phyloP scores from a whole-genome alignment of 2,888 invertebrate genomes.

The Ophion obscuratus region DNA sequence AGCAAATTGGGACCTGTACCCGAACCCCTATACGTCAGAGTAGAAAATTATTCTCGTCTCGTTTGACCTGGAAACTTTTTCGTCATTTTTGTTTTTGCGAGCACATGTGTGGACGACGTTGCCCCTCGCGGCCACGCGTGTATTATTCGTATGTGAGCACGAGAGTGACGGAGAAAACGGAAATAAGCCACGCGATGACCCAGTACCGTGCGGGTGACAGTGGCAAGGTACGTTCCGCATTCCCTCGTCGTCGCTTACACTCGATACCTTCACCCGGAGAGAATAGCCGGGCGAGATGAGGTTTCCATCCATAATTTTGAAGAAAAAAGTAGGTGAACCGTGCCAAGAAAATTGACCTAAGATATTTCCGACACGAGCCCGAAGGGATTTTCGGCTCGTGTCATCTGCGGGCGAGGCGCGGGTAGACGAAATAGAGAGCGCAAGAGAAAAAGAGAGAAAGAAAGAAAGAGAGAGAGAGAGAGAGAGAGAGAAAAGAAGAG shows the following conservation, averaged over 20 bases:
- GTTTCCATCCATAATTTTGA: conserved; percentile 55
- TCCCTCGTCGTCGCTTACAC: conserved; percentile 30
- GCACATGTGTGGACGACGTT: conserved; percentile 31
- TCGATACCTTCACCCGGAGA: conserved; percentile 30
- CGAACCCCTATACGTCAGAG: not conserved
- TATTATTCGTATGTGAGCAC: conserved; percentile 1
- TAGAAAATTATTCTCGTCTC: conserved; percentile 54
- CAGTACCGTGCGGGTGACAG: not conserved
- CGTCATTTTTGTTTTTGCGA: conserved; percentile 9
- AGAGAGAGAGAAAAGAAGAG: conserved; percentile 3
- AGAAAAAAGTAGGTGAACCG: conserved; percentile 47
- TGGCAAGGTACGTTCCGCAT: conserved; percentile 25
- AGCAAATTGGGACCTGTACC: not conserved
- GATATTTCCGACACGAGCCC: not conserved
- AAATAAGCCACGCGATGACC: conserved; percentile 43
- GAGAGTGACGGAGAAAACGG: not conserved
- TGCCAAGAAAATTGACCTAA: not conserved
- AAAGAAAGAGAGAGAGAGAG: not conserved
- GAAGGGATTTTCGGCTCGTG: not conserved
- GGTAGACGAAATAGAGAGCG: not conserved
- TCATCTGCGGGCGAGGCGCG: not conserved
- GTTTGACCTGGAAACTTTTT: conserved; percentile 51
- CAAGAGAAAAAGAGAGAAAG: not conserved
- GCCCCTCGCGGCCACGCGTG: not conserved
- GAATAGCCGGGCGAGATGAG: not conserved